Base-by-base conservation (phyloP, 2,797 vertebrate species). In the Acipenser transmontanus region DNA sequence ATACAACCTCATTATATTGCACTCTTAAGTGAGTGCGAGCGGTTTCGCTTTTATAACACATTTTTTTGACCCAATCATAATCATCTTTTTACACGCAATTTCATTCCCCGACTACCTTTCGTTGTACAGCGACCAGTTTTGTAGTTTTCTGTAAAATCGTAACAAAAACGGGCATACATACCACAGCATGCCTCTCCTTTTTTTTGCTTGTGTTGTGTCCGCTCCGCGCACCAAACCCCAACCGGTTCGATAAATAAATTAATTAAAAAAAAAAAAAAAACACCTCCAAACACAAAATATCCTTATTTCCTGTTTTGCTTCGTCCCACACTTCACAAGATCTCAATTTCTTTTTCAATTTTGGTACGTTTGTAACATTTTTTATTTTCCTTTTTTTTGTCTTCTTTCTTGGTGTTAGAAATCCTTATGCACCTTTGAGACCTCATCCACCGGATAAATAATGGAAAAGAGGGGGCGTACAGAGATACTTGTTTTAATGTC, bases 101-200 rank as follows among this genome's bases (percentile, higher is more conserved):
- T 34, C 34, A 34, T 34, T 34, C 34, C 34, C 34, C 2, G 34
- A 34, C 34, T 34, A 34, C 4, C 34, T 34, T 34, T 34, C 4
- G 34, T 34, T 34, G 34, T 34, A 34, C 34, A 34, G 34, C 34
- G 34, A 34, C 34, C 34, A 4, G 4, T 34, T 34, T 34, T 34
- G 34, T 34, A 34, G 34, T 34, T 34, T 34, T 34, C 34, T 34
- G 34, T 34, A 34, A 34, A 34, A 34, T 4, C 3, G 34, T 34
- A 34, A 34, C 34, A 34, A 3, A 34, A 4, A 3, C 34, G 34
- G 34, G 34, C 67, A 14, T 73, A 87, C 90, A 73, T 91, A 91
- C 90, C 90, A 84, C 80, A 80, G 84, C 84, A 84, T 84, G 87
- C 82, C 82, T 82, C 71, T 64, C 65, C 74, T 79, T 80, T 66